These are phyloP conservation scores for Petrophora chlorosata DNA, from an alignment of 2,888 invertebrate genomes.

Conservation along the genomic window DNA sequence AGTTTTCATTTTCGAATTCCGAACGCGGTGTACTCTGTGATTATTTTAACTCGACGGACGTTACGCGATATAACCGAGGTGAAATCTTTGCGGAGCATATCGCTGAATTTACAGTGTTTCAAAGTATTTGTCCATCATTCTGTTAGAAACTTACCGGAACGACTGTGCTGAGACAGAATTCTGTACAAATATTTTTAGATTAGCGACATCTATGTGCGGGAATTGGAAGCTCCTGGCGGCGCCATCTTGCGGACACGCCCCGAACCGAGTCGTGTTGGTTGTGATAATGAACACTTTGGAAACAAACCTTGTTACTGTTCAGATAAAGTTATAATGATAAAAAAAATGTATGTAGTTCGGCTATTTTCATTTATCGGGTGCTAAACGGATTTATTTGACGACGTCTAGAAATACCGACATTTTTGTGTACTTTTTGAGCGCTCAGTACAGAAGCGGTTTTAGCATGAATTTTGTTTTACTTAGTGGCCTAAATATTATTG, in stretches of 20 bases:
- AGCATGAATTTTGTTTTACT: constrained; percentile 44
- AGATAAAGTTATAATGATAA: constrained; percentile 42
- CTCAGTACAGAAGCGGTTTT: constrained; percentile 33
- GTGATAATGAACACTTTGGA: constrained; percentile 59
- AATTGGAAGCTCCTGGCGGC: constrained; percentile 38
- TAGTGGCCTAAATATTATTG: constrained; percentile 40
- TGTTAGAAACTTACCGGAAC: constrained; percentile 30
- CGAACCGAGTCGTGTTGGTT: constrained; percentile 64
- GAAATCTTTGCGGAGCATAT: constrained; percentile 40
- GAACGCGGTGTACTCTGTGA: constrained; percentile 37
- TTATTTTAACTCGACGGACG: constrained; percentile 46
- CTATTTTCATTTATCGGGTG: constrained; percentile 55
- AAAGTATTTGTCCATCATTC: constrained; percentile 38
- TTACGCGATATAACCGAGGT: constrained; percentile 39
- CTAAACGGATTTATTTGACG: constrained; percentile 49
- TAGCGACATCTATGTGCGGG: constrained; percentile 48
- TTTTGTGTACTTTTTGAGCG: constrained; percentile 47
- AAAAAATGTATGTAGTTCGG: constrained; percentile 35
- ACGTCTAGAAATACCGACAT: constrained; percentile 59
- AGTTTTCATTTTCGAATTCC: constrained; percentile 12
- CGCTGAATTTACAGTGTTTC: constrained; percentile 24
- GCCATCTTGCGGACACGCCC: constrained; percentile 56
- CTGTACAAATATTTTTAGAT: constrained; percentile 39
- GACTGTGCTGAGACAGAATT: constrained; percentile 30
- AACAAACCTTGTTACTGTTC: constrained; percentile 49